phyloP scores from a whole-genome alignment of 2,113 vertebrate species.

The Engraulis encrasicolus region DNA sequence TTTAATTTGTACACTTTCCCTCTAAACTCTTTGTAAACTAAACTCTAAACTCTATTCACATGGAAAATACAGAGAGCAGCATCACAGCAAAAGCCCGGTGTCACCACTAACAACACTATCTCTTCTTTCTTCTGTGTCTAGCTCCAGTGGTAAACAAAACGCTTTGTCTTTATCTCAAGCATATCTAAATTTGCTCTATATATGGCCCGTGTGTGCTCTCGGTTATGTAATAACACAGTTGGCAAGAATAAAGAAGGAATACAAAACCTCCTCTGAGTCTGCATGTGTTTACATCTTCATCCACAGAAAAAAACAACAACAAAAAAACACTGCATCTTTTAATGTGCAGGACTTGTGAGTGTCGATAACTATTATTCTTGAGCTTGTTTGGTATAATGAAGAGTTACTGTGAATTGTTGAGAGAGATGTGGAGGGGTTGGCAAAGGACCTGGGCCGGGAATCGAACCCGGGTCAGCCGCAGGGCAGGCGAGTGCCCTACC shows the following conservation, averaged over 20 bases:
- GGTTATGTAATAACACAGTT: not conserved
- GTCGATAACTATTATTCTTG: not conserved
- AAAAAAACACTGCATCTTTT: too few species aligned
- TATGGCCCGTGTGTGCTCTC: not conserved
- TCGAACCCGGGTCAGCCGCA: too few species aligned
- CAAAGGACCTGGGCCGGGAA: too few species aligned
- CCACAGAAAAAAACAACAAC: too few species aligned
- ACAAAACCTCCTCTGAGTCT: not conserved
- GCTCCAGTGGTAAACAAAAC: not conserved
- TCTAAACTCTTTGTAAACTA: too few species aligned
- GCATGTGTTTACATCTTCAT: not conserved
- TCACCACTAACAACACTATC: not conserved
- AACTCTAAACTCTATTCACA: too few species aligned
- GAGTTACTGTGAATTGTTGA: too few species aligned
- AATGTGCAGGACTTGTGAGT: not conserved
- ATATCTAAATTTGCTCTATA: not conserved
- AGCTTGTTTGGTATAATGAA: not conserved
- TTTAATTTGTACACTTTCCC: too few species aligned
- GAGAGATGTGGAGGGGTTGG: too few species aligned
- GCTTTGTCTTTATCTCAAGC: not conserved
- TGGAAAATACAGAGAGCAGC: not conserved
- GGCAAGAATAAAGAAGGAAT: not conserved
- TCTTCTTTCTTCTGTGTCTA: not conserved
- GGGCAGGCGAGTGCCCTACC: too few species aligned
- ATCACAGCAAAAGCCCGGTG: not conserved